Evolutionary conservation across 92 coral and sea anemone genomes (phyloP), one percentile per base, ranked within the genome.

Genomic region (Montipora capitata): DNA sequence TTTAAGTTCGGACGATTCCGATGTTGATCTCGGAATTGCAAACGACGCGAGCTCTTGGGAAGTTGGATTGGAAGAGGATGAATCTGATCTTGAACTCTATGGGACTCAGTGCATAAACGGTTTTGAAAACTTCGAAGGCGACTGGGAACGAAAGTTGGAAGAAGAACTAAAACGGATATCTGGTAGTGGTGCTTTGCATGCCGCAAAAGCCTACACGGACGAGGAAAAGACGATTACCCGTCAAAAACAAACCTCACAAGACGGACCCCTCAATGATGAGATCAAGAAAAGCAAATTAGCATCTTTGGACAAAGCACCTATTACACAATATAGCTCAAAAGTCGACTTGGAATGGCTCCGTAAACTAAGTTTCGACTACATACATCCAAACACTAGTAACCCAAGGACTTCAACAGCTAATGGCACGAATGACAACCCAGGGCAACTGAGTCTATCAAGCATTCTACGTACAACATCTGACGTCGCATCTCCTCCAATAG

Each of bases 81-180:
- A 93, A 64, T 95, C 98, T 14, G 98, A 95, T 77, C 68, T 94
- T 10, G 94, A 91, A 41, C 85, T 92, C 9, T 88, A 91, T 78
- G 87, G 88, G 40, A 90, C 92, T 18, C 93, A 89, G 56, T 93
- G 96, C 20, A 49, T 88, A 15, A 88, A 74, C 42, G 92, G 80
- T 10, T 85, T 93, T 13, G 94, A 94, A 12, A 95, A 88, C 43
- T 76, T 91, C 62, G 98, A 95, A 65, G 91, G 76, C 38, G 87
- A 91, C 52, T 95, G 98, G 98, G 98, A 86, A 64, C 80, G 78
- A 20, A 91, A 86, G 42, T 67, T 95, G 5, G 98, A 95, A 40
- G 92, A 95, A 40, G 98, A 95, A 51, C 87, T 95, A 20, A 88
- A 88, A 63, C 98, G 88, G 66, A 93, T 95, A 76, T 91, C 98